These are phyloP conservation scores for Pelodiscus sinensis DNA, from an alignment of 2,113 vertebrate genomes.

Conservation along the genomic window DNA sequence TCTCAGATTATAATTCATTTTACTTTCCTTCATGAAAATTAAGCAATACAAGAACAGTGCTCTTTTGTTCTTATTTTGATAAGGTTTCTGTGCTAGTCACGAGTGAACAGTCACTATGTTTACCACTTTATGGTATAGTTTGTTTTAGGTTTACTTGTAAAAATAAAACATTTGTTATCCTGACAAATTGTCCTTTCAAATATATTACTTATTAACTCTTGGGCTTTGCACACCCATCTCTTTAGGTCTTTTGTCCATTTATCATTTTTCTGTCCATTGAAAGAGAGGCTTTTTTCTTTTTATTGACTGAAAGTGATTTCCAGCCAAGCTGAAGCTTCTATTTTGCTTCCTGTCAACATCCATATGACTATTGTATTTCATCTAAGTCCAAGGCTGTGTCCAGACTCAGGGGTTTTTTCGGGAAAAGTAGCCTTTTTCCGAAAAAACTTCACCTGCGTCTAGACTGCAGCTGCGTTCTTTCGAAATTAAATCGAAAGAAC, in stretches of 20 bases:
- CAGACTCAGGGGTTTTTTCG: no score
- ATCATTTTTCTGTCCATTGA: background rate
- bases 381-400: no score
- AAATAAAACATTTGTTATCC: constrained; percentile 37
- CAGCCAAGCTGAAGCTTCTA: background rate
- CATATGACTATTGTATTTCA: background rate
- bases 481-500: no score
- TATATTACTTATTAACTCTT: background rate
- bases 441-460: no score
- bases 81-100: background rate
- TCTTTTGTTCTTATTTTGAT: background rate
- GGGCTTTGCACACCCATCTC: background rate
- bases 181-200: constrained; percentile 9
- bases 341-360: constrained; percentile 3
- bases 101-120: background rate
- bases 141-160: constrained; percentile 4
- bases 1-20: constrained; percentile 27
- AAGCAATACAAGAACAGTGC: background rate
- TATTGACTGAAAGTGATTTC: background rate
- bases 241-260: background rate
- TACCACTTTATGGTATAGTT: background rate
- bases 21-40: constrained; percentile 22
- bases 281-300: background rate
- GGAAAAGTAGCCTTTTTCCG: no score
- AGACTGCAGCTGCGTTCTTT: no score